A percentile compares a stretch with the other conserved stretches of the same genome.
These are phyloP conservation scores for Aplodontia rufa DNA, from an alignment of 2,113 vertebrate genomes.

Conservation along the genomic window DNA sequence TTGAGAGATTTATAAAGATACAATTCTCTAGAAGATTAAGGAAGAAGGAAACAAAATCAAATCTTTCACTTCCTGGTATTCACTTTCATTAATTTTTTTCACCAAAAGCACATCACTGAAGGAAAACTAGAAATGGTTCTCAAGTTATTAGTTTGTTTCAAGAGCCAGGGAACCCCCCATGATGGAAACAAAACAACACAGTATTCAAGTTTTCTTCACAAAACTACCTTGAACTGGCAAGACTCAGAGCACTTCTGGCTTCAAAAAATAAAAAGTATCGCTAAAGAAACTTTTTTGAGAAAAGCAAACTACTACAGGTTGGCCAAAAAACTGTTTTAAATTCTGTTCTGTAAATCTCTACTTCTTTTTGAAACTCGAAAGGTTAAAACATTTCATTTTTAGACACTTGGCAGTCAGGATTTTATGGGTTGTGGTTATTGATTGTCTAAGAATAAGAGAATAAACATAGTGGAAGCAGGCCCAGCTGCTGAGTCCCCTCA, in stretches of 20 bases:
- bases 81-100: constrained; percentile 45
- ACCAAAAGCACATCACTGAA: constrained; percentile 43
- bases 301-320: not conserved
- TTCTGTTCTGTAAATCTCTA: not conserved
- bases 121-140: constrained; percentile 63
- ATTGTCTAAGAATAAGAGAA: constrained; percentile 22
- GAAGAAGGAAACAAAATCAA: constrained; percentile 63
- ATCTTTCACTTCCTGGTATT: constrained; percentile 28
- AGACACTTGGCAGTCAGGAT: constrained; percentile 13
- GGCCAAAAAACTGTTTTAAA: constrained; percentile 47
- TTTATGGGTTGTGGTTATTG: not conserved
- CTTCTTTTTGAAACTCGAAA: constrained; percentile 53
- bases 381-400: not conserved
- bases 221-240: constrained; percentile 46
- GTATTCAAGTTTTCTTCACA: not conserved
- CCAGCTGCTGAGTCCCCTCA: not conserved
- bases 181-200: constrained; percentile 55
- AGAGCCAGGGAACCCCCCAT: not conserved
- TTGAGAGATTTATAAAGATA: constrained; percentile 51
- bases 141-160: constrained; percentile 47
- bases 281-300: not conserved
- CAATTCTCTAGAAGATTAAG: constrained; percentile 27
- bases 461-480: not conserved
- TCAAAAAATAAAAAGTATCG: not conserved
- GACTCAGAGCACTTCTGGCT: not conserved